Base-by-base conservation (phyloP, 2,113 vertebrate species). In the Psittacara wagleri region DNA sequence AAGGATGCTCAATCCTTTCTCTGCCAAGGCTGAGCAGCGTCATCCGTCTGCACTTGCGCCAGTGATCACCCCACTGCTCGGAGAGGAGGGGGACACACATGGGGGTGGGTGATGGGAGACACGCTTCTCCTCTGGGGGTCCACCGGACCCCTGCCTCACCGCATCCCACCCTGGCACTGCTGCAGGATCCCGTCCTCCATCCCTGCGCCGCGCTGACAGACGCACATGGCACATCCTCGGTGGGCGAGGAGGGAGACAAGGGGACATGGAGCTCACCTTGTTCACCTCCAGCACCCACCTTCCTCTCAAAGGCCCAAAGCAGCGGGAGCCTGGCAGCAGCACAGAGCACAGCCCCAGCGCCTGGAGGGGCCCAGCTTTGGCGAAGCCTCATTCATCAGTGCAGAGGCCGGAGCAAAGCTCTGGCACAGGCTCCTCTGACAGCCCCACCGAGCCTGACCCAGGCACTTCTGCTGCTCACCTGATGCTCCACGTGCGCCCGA, bases 1-100 rank as follows among this genome's bases (percentile, higher is more conserved):
- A 94, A 97, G 93, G 96, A 95, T 94, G 94, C 95, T 94, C 92
- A 69, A 73, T 73, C 95, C 90, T 88, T 82, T 75, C 84, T 44
- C 90, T 6, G 16, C 82, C 86, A 73, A 94, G 86, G 95, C 94
- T 18, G n/a, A 62, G 8, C 20, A 5, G 91, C 83, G 80, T 96
- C 96, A 96, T 63, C 96, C 3, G 86, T 10, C 77, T 9, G 9
- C 6, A 33, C 90, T 69, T 85, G 91, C 74, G 89, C 89, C 95
- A 97, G 5, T 0, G 0, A 24, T 94, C 95, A 68, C 86, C 93
- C 91, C 91, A 83, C 35, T 0, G 31, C 90, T 22, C 1, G 4
- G 46, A 49, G 66, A 55, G 61, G 84, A 66, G 55, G 78, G 49
- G 51, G 78, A 73, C n/a, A 17, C 48, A 2, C 2, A 4, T 0